A percentile compares a stretch with the other conserved stretches of the same genome.
These are phyloP conservation scores for Aphrophora alni DNA, from an alignment of 2,888 invertebrate species.

Conservation along the genomic window DNA sequence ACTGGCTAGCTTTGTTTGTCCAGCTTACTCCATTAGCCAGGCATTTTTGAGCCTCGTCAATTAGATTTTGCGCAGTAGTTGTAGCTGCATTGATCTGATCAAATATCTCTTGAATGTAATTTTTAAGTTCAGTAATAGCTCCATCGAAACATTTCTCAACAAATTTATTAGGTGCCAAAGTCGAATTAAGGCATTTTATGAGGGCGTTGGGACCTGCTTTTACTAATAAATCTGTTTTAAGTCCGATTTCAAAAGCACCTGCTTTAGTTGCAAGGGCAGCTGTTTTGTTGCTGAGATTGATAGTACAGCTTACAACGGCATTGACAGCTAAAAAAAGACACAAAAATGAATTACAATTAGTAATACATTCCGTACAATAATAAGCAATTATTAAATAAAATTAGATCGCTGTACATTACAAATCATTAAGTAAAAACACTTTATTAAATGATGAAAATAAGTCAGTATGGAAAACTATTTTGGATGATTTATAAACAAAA, in stretches of 20 bases:
- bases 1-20: not conserved
- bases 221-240: not conserved
- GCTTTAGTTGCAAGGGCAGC: not conserved
- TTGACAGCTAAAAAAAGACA: no score
- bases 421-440: no score
- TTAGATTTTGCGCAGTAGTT: not conserved
- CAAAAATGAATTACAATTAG: no score
- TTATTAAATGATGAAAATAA: no score
- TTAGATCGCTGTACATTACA: no score
- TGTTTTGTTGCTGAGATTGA: not conserved
- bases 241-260: not conserved
- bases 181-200: not conserved
- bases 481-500: no score
- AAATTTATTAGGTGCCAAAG: not conserved
- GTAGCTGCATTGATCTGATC: not conserved
- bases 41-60: not conserved
- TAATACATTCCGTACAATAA: no score
- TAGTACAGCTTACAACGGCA: no score
- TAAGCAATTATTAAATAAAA: no score
- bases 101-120: not conserved
- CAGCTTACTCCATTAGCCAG: not conserved
- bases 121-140: not conserved
- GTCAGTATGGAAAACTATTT: no score
- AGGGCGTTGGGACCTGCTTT: not conserved
- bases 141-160: not conserved